Evolutionary conservation across 2,797 vertebrate species (phyloP), one percentile per base, ranked within the genome.

Genomic region (Xenops minutus): DNA sequence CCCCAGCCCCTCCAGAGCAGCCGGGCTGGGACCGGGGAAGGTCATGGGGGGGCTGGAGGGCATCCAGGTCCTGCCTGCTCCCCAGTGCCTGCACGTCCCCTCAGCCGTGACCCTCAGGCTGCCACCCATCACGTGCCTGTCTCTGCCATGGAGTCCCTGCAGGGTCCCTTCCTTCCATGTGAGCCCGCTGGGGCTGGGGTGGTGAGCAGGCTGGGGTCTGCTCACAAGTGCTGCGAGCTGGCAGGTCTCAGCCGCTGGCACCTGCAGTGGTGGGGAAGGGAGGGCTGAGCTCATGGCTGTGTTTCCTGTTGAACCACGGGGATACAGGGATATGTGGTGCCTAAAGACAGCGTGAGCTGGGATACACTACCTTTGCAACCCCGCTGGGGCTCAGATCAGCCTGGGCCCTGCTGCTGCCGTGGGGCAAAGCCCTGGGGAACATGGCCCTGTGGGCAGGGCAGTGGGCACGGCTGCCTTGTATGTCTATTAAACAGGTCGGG

Each of bases 401-500:
- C 51, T 1, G 1, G 46, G 22, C 68, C 26, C 44, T 56, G 74
- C 41, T 3, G 7, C n/a, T 4, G 18, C 43, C 0, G 2, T 14
- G 39, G 64, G 68, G 48, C 2, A 10, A 61, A 52, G 67, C 85
- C 63, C 74, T 58, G 59, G 39, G 76, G 26, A 24, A 10, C 5
- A 5, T 8, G 3, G 20, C 41, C 30, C 76, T 1, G 4, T 18
- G 59, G 82, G 74, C 74, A 54, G 73, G 84, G 49, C 71, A 41
- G 41, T 1, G 9, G 61, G 74, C 75, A 67, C 1, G 3, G 91
- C 62, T 6, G 0, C 69, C 93, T 88, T 86, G 75, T 96, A 89
- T 13, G 23, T 74, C 43, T 59, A 95, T 95, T 95, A 97, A 95
- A 95, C 0, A 58, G 91, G 92, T 77, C 7, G 34, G 92, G 92